Conservation (phyloP, 2,888 invertebrate species). For the Ptilodon capucinus region DNA sequence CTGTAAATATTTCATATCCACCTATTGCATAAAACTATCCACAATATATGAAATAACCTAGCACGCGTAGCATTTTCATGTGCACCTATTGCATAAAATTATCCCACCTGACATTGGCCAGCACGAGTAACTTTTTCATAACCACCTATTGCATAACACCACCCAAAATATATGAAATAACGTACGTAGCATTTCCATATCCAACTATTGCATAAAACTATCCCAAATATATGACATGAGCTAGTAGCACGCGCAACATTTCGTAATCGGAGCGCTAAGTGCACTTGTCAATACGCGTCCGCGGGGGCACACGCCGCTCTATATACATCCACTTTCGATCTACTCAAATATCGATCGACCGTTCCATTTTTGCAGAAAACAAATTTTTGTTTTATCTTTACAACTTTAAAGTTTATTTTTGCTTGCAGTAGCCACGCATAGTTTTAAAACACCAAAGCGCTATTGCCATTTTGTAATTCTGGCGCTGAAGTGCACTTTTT, state of each 20-base stretch:
- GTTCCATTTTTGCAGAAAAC: neutral
- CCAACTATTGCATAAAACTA: constrained; percentile 21
- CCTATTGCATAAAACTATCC: constrained; percentile 25
- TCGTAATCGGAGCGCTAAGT: constrained; percentile 68
- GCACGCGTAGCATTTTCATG: constrained; percentile 39
- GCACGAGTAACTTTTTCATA: too few species aligned
- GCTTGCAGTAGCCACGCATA: neutral
- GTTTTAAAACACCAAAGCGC: neutral
- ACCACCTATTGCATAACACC: too few species aligned
- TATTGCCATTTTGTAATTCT: constrained; percentile 70
- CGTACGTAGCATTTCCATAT: too few species aligned
- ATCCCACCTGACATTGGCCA: constrained; percentile 35
- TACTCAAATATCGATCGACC: constrained; percentile 56
- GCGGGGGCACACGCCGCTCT: constrained; percentile 41
- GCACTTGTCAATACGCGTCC: constrained; percentile 72
- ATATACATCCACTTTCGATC: constrained; percentile 49
- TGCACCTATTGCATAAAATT: constrained; percentile 15
- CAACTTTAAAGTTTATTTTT: constrained; percentile 17
- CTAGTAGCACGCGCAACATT: constrained; percentile 40
- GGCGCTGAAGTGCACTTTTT: constrained; percentile 66
- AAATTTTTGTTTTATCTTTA: constrained; percentile 13
- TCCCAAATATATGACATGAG: constrained; percentile 35
- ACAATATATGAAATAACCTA: constrained; percentile 34
- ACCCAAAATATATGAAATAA: too few species aligned
- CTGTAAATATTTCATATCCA: neutral